Evolutionary conservation across 2,113 vertebrate genomes (phyloP), one percentile per base, ranked within the genome.

Genomic region (Cebidichthys violaceus): DNA sequence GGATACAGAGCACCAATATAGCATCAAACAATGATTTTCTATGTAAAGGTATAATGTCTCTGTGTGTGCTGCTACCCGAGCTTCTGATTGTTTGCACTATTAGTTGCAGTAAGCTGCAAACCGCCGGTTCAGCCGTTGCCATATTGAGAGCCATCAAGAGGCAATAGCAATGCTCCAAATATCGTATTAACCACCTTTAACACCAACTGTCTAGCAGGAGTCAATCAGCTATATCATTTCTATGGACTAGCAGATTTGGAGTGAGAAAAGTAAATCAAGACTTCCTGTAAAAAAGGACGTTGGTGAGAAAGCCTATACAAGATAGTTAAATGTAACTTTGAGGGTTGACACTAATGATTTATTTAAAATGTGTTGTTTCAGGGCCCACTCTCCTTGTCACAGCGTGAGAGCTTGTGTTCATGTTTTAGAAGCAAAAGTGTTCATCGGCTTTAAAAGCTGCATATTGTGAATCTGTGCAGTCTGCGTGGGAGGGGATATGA

Each of bases 401-500:
- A 71, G 50, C 1, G 2, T 20, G 47, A 14, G 35, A 43, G 60
- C 15, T 27, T 62, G 47, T 50, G 7, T 52, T 33, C 59, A 62
- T 33, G 60, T 24, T n/a, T 22, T 33, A 13, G 17, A 24, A 54
- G 67, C n/a, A 24, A 2, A 67, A 45, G 50, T 15, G 29, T 72
- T 86, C 43, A 69, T 20, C 55, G 1, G 18, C 11, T 57, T 69
- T 57, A 57, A 81, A 67, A 74, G 37, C 61, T 33, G 54, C 55
- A 39, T 57, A 52, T 50, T 20, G 5, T 47, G 62, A 78, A 79
- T 66, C 70, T 72, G 15, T 57, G 52, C 13, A 31, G 64, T 79
- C 64, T 81, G 33, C 31, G 35, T 80, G 80, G 77, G 74, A 72
- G 66, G 24, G 69, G 71, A 81, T 75, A 83, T 81, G 55, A 86